phyloP scores from a whole-genome alignment of 2,888 invertebrate species.

The Macaria notata region DNA sequence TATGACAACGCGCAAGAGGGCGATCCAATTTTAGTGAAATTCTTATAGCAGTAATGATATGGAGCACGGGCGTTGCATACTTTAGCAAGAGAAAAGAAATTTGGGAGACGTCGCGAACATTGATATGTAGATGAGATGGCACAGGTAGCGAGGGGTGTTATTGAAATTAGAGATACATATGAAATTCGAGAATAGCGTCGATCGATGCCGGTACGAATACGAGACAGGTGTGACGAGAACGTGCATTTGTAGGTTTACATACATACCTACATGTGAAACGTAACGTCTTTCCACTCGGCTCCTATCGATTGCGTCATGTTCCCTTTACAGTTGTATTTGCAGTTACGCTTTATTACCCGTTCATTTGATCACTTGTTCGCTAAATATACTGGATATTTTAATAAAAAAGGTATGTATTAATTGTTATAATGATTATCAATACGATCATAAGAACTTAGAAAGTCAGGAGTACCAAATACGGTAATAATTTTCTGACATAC shows the following conservation, averaged over 20 bases:
- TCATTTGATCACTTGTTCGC: no score
- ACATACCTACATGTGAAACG: slow-evolving; percentile 39
- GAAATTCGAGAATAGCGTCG: slow-evolving; percentile 66
- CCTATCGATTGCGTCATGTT: slow-evolving; percentile 16
- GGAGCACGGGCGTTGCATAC: slow-evolving; percentile 79
- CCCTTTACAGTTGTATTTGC: slow-evolving; percentile 19
- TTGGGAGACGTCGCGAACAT: slow-evolving; percentile 72
- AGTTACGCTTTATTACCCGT: not conserved
- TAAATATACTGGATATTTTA: no score
- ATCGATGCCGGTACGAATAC: slow-evolving; percentile 46
- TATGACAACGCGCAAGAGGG: slow-evolving; percentile 73
- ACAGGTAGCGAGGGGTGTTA: slow-evolving; percentile 75
- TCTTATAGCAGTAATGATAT: slow-evolving; percentile 74
- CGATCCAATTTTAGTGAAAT: slow-evolving; percentile 77
- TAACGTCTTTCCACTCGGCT: slow-evolving; percentile 43
- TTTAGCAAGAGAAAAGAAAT: slow-evolving; percentile 76
- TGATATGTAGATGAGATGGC: slow-evolving; percentile 80
- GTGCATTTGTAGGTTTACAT: slow-evolving; percentile 36
- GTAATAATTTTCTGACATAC: no score
- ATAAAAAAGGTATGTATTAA: no score
- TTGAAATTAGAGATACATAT: slow-evolving; percentile 79
- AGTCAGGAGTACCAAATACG: no score
- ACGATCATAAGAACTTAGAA: no score
- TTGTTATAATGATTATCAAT: no score
- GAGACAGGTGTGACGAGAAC: slow-evolving; percentile 45